phyloP scores from a whole-genome alignment of 2,113 vertebrate genomes.

The Sterrhoptilus dennistouni region DNA sequence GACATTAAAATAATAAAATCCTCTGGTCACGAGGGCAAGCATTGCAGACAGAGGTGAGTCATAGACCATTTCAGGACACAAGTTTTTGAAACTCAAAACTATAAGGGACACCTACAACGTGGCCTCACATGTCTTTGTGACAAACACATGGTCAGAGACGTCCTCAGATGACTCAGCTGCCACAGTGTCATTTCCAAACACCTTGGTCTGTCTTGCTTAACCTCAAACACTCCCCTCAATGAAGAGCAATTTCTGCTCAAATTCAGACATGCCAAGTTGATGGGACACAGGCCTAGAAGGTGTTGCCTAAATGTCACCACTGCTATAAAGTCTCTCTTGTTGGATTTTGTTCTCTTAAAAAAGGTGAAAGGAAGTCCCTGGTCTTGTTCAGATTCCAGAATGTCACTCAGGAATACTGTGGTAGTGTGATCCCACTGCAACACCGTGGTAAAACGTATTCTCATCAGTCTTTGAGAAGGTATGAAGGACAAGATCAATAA shows the following conservation, averaged over 20 bases:
- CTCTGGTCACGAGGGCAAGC: not conserved
- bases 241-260: not conserved
- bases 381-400: not conserved
- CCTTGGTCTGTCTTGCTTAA: not conserved
- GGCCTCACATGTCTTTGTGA: not conserved
- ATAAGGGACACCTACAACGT: not conserved
- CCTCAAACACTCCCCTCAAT: not conserved
- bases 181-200: not conserved
- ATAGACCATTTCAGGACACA: not conserved
- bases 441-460: not conserved
- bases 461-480: not conserved
- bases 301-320: not conserved
- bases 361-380: not conserved
- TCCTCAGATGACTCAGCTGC: not conserved
- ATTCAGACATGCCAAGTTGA: not conserved
- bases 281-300: not conserved
- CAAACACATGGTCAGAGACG: not conserved
- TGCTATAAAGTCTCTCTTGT: not conserved
- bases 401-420: not conserved
- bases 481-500: not conserved
- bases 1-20: conserved; percentile 16
- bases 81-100: not conserved
- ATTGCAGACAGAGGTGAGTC: not conserved
- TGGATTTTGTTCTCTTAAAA: not conserved
- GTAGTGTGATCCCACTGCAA: not conserved